Conservation (phyloP, 1,140 invertebrate genomes). For the Carposina sasakii region DNA sequence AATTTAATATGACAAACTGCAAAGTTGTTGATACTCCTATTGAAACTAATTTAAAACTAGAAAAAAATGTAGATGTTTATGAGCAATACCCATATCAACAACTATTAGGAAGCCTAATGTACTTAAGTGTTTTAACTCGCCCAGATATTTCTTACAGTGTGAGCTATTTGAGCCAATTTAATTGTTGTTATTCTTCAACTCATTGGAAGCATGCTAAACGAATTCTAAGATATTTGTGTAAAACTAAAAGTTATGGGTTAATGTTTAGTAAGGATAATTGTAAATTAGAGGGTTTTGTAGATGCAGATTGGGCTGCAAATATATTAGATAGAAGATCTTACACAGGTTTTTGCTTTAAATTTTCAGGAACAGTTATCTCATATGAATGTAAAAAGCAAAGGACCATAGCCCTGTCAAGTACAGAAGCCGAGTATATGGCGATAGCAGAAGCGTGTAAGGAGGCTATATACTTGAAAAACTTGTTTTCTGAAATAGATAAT, state of each 20-base stretch:
- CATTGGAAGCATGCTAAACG: conserved; percentile 13
- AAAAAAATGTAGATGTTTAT: conserved; percentile 6
- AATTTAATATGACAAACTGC: conserved; percentile 19
- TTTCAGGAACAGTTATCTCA: conserved; percentile 13
- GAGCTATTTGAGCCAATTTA: conserved; percentile 18
- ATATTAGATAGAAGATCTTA: conserved; percentile 27
- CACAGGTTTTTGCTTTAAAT: conserved; percentile 30
- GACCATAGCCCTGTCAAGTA: conserved; percentile 36
- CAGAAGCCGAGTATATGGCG: conserved; percentile 59
- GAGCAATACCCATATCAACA: conserved; percentile 18
- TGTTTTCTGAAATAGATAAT: too few relatives aligned
- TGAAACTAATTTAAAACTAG: conserved; percentile 19
- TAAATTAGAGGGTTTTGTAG: conserved; percentile 37
- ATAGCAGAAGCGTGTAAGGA: conserved; percentile 37
- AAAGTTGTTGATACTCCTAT: conserved; percentile 14
- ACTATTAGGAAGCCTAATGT: conserved; percentile 20
- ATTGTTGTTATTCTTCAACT: conserved; percentile 13
- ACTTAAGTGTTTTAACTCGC: conserved; percentile 17
- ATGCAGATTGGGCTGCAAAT: conserved; percentile 51
- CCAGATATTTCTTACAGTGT: conserved; percentile 19
- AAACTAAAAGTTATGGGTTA: conserved; percentile 14
- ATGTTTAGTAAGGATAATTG: conserved; percentile 9
- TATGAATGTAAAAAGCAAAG: conserved; percentile 13
- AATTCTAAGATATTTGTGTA: conserved; percentile 13
- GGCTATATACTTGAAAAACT: conserved; percentile 34